These are phyloP conservation scores for Quadriops clusia DNA, from an alignment of 2,888 invertebrate species.

Conservation along the genomic window DNA sequence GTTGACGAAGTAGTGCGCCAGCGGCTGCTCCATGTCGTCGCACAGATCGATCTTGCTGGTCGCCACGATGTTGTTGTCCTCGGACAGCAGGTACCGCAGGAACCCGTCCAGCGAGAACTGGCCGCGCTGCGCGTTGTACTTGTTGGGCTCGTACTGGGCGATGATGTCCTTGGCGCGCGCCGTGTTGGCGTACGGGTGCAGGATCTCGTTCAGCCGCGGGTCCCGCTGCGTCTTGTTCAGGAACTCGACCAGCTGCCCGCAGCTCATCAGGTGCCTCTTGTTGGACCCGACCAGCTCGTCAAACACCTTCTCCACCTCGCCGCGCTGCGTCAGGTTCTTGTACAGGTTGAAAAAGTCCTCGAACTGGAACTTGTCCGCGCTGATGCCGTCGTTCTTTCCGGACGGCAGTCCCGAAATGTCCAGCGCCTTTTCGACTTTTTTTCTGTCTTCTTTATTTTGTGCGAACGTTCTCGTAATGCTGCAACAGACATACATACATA, in stretches of 20 bases:
- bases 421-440: constrained; percentile 84
- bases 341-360: constrained; percentile 92
- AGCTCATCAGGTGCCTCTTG: constrained; percentile 74
- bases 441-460: constrained; percentile 86
- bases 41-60: constrained; percentile 78
- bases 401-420: constrained; percentile 78
- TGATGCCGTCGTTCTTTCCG: constrained; percentile 78
- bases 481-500: constrained; percentile 17
- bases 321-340: constrained; percentile 74
- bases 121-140: constrained; percentile 72
- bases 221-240: constrained; percentile 89
- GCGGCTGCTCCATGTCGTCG: constrained; percentile 92
- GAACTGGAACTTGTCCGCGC: constrained; percentile 77
- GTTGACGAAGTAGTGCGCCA: constrained; percentile 96
- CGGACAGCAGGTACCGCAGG: constrained; percentile 76
- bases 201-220: constrained; percentile 90
- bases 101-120: constrained; percentile 89
- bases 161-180: constrained; percentile 82
- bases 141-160: constrained; percentile 80
- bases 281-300: constrained; percentile 50
- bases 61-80: constrained; percentile 89
- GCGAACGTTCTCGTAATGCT: constrained; percentile 86
- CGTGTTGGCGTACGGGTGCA: constrained; percentile 87
- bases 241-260: constrained; percentile 84
- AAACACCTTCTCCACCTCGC: constrained; percentile 86